phyloP scores from a whole-genome alignment of 2,113 vertebrate species.

The Rhizomys pruinosus region DNA sequence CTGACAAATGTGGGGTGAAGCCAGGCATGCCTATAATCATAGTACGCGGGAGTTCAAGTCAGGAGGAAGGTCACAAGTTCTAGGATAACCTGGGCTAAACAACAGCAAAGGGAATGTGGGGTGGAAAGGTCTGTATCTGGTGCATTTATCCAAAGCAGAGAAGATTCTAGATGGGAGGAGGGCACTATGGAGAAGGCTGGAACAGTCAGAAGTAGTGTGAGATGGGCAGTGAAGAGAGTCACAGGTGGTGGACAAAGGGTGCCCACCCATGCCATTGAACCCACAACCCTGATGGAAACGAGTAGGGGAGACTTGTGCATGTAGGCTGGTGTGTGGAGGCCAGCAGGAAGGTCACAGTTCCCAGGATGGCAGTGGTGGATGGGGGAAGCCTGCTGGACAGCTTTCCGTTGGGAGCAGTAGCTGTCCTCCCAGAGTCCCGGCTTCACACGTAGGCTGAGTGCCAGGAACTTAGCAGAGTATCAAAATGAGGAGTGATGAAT shows the following conservation, averaged over 20 bases:
- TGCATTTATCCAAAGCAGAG: neutral
- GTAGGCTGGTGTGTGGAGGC: fast-evolving
- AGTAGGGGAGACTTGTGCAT: fast-evolving
- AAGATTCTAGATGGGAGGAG: neutral
- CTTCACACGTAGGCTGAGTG: fast-evolving
- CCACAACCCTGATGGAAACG: fast-evolving
- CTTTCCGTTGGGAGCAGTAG: fast-evolving
- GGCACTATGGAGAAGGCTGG: fast-evolving
- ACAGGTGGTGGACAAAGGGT: fast-evolving
- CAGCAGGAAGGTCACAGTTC: neutral
- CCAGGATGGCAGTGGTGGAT: too few relatives aligned
- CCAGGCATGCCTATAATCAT: neutral
- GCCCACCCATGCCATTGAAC: fast-evolving
- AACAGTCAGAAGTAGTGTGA: fast-evolving
- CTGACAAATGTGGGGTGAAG: fast-evolving
- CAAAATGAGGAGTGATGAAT: fast-evolving
- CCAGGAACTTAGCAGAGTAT: neutral
- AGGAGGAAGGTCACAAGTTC: neutral
- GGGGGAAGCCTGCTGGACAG: too few relatives aligned
- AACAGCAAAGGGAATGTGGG: neutral
- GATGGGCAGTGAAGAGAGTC: fast-evolving
- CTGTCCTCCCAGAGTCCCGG: fast-evolving
- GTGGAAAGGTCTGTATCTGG: neutral
- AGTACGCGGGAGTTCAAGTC: neutral
- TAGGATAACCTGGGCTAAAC: neutral